Percentiles rank a stretch among this genome's conserved stretches.
phyloP scores from a whole-genome alignment of 2,888 invertebrate species.

The Heliconius hortense region DNA sequence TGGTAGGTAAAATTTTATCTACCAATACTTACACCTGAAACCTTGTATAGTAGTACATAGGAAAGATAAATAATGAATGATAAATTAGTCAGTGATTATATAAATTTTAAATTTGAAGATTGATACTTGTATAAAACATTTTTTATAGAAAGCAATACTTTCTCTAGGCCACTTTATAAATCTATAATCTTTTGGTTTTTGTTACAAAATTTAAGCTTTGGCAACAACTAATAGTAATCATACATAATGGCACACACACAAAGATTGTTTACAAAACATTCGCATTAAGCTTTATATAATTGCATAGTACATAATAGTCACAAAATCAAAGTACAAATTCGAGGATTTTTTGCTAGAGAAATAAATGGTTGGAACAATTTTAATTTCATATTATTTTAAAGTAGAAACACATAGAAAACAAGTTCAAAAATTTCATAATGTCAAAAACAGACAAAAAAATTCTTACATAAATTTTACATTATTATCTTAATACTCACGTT shows the following conservation, averaged over 20 bases:
- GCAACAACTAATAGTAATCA: background rate
- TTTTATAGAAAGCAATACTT: background rate
- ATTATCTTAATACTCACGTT: slow-evolving; percentile 78
- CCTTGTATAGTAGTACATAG: too few species aligned
- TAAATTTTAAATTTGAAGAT: background rate
- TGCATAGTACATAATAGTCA: background rate
- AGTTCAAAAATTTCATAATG: background rate
- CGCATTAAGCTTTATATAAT: background rate
- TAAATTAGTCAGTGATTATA: background rate
- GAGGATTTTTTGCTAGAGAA: background rate
- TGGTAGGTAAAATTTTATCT: background rate
- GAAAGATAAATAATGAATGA: background rate
- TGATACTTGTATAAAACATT: background rate
- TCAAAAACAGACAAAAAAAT: background rate
- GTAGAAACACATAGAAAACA: background rate
- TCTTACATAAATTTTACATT: background rate
- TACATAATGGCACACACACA: background rate
- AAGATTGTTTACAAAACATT: background rate
- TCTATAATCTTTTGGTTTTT: background rate
- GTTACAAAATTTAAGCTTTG: background rate
- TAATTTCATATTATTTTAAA: background rate
- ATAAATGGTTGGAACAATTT: background rate
- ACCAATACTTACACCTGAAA: background rate
- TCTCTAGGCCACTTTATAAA: too few species aligned
- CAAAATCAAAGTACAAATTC: background rate